Evolutionary conservation across 2,113 vertebrate genomes (phyloP).

Genomic region (Corydoras maculifer): DNA sequence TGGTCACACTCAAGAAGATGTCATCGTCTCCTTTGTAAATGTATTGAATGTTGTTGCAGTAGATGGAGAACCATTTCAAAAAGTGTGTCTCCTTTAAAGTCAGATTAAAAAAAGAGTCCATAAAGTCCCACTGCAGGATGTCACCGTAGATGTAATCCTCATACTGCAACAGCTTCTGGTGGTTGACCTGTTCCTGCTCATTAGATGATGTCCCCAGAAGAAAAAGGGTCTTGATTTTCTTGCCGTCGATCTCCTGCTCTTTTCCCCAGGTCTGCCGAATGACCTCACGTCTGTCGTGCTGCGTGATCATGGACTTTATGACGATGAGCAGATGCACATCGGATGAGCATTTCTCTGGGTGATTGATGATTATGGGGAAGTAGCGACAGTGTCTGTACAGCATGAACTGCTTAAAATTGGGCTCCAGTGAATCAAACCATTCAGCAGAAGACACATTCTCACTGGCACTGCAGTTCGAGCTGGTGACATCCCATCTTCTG

Average conservation of each 20-base stretch:
- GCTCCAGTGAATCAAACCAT: constrained; percentile 79
- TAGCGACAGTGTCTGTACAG: constrained; percentile 87
- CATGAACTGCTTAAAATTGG: constrained; percentile 83
- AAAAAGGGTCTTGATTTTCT: constrained; percentile 76
- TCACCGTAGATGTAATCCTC: constrained; percentile 85
- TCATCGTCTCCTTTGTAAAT: constrained; percentile 94
- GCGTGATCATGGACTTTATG: constrained; percentile 86
- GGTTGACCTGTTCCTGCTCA: constrained; percentile 75
- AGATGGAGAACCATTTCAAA: constrained; percentile 88
- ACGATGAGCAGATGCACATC: constrained; percentile 79
- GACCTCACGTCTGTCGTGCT: constrained; percentile 85
- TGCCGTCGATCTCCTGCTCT: constrained; percentile 69
- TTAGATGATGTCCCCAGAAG: constrained; percentile 79
- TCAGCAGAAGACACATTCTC: constrained; percentile 69
- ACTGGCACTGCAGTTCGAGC: constrained; percentile 80
- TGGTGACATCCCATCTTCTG: constrained; percentile 74
- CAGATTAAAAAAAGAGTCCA: constrained; percentile 95
- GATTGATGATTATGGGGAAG: constrained; percentile 87
- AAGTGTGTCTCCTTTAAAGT: constrained; percentile 96
- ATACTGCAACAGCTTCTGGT: constrained; percentile 90
- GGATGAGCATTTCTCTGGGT: constrained; percentile 78
- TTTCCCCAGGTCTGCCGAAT: constrained; percentile 92
- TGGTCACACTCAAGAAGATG: constrained; percentile 81
- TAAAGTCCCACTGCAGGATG: constrained; percentile 94
- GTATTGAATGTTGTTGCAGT: constrained; percentile 72